phyloP scores from a whole-genome alignment of 2,888 invertebrate species.

The Temnothorax rugatulus region DNA sequence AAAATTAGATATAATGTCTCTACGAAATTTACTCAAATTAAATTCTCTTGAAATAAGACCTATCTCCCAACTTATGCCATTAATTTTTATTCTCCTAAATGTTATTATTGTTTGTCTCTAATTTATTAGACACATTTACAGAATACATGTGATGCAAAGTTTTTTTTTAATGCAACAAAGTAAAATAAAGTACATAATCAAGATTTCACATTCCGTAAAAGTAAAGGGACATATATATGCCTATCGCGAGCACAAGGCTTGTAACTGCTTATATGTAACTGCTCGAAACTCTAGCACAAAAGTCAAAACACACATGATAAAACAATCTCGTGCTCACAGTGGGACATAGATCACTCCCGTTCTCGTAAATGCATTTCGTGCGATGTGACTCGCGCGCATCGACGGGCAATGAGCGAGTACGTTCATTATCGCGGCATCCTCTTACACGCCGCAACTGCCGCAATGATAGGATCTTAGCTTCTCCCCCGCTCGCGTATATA shows the following conservation, averaged over 20 bases:
- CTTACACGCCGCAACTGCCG: constrained; percentile 68
- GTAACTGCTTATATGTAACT: not conserved
- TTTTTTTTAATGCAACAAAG: not conserved
- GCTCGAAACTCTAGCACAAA: not conserved
- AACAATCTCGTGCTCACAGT: constrained; percentile 19
- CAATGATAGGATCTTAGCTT: constrained; percentile 70
- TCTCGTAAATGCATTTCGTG: constrained; percentile 13
- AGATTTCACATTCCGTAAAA: not conserved
- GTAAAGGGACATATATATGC: not conserved
- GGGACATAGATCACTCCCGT: constrained; percentile 14
- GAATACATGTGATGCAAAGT: not conserved
- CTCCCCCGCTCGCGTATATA: constrained; percentile 54
- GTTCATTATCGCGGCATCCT: constrained; percentile 62
- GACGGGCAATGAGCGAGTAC: constrained; percentile 16
- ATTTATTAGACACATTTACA: not conserved
- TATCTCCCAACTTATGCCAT: not conserved
- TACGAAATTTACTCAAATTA: not conserved
- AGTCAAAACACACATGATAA: constrained; percentile 23
- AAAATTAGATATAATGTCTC: not conserved
- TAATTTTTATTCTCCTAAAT: not conserved
- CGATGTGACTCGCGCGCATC: constrained; percentile 3
- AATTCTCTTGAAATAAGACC: not conserved
- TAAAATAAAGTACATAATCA: not conserved
- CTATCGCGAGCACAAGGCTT: not conserved
- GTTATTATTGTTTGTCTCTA: not conserved